A percentile compares a stretch with the other conserved stretches of the same genome.
phyloP scores from a whole-genome alignment of 1,140 invertebrate species.

The honey bee (Apis mellifera) region DNA sequence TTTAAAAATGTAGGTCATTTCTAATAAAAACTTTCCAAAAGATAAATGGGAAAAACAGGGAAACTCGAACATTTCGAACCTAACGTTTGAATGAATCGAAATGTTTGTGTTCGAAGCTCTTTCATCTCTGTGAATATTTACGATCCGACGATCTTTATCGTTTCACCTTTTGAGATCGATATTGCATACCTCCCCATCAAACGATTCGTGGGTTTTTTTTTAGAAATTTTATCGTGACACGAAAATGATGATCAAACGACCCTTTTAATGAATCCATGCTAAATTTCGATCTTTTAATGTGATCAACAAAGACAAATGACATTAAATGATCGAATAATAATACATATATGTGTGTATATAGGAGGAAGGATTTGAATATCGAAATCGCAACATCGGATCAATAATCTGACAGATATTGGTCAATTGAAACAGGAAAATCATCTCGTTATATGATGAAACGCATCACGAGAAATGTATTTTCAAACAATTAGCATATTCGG shows the following conservation, averaged over 20 bases:
- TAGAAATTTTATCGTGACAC: background rate
- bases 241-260: background rate
- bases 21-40: background rate
- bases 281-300: background rate
- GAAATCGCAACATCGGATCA: background rate
- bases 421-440: conserved; percentile 11
- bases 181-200: background rate
- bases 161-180: background rate
- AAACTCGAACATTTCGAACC: background rate
- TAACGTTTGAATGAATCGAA: too few species aligned
- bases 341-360: too few species aligned
- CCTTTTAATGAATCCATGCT: background rate
- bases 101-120: background rate
- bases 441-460: background rate
- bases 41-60: background rate
- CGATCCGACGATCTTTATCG: background rate
- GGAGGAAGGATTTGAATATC: background rate
- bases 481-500: conserved; percentile 2
- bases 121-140: background rate
- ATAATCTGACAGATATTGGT: conserved; percentile 2
- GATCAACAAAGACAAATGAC: background rate
- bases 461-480: background rate
- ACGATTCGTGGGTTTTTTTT: background rate
- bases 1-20: background rate
- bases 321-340: background rate